Percentiles rank a stretch among this genome's conserved stretches.
phyloP scores from a whole-genome alignment of 2,113 vertebrate genomes.

The Plecotus auritus region DNA sequence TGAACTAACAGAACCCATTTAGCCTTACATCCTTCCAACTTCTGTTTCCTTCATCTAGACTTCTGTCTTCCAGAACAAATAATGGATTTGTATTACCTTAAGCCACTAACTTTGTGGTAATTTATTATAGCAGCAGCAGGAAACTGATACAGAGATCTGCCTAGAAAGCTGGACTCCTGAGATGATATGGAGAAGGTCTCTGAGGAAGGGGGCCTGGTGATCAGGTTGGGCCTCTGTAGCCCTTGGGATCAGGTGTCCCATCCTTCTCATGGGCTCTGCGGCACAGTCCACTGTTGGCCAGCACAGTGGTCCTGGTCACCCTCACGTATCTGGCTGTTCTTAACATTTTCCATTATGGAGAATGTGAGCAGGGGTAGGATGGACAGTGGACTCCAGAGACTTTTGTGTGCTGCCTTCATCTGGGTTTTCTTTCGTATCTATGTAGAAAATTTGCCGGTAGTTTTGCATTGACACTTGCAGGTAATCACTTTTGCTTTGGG shows the following conservation, averaged over 20 bases:
- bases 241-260: background rate
- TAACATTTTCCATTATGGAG: background rate
- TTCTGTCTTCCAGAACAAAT: background rate
- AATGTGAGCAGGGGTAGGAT: background rate
- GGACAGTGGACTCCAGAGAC: background rate
- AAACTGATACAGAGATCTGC: background rate
- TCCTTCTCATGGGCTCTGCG: background rate
- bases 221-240: background rate
- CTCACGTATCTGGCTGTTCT: background rate
- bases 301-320: background rate
- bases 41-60: background rate
- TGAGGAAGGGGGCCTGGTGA: background rate
- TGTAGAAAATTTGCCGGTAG: background rate
- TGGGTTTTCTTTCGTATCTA: background rate
- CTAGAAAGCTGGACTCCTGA: background rate
- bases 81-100: background rate
- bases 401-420: background rate
- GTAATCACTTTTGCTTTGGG: background rate
- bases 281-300: background rate
- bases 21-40: no score
- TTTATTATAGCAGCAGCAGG: background rate
- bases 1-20: background rate
- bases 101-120: background rate
- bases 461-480: background rate
- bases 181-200: background rate